These are phyloP conservation scores for Laticauda laticaudata DNA, from an alignment of 2,113 vertebrate genomes.

Conservation along the genomic window DNA sequence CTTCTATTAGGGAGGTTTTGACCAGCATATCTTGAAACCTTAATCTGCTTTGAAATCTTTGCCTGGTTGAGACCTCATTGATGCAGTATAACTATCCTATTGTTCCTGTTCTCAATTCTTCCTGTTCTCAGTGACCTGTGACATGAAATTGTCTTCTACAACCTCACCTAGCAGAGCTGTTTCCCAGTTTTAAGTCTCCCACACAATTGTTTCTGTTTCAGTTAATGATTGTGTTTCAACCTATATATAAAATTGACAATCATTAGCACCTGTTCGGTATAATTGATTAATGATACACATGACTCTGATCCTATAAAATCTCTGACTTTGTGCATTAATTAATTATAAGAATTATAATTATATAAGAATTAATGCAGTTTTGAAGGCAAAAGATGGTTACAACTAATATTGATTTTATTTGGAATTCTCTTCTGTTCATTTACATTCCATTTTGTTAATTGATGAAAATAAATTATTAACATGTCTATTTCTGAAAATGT, in stretches of 20 bases:
- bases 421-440: not conserved
- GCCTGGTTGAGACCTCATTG: no score
- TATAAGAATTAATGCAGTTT: not conserved
- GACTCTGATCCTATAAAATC: not conserved
- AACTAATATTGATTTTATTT: not conserved
- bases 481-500: not conserved
- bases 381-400: not conserved
- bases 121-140: not conserved
- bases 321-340: not conserved
- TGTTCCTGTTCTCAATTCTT: not conserved
- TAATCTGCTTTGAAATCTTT: no score
- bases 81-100: not conserved
- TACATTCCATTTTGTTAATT: not conserved
- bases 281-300: not conserved
- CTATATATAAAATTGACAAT: not conserved
- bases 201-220: not conserved
- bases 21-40: no score
- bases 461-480: not conserved
- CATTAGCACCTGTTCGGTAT: not conserved
- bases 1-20: not conserved
- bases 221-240: not conserved
- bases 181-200: not conserved
- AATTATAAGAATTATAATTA: no score
- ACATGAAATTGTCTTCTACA: not conserved
- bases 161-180: not conserved